A percentile compares a stretch with the other conserved stretches of the same genome.
Evolutionary conservation across 2,797 vertebrate genomes (phyloP).

Genomic region (Phyllotis vaccarum): DNA sequence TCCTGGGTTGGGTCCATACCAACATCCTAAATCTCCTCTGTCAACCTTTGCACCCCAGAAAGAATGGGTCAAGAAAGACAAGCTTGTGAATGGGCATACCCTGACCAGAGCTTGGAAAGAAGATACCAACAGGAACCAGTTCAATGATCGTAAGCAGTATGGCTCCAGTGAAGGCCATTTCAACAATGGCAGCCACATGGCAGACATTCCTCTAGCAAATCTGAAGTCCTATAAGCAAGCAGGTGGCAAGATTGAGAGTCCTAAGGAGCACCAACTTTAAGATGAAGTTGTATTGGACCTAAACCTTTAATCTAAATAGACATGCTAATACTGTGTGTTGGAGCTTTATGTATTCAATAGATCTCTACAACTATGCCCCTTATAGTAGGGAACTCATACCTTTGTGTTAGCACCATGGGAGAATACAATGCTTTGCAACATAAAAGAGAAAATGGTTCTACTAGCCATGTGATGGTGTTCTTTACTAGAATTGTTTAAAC

Average conservation of each 20-base stretch:
- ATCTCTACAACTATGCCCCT: conserved; percentile 94
- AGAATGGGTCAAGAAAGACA: conserved; percentile 98
- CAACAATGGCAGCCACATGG: conserved; percentile 93
- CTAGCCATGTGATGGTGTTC: conserved; percentile 87
- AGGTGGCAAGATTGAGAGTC: conserved; percentile 93
- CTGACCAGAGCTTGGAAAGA: conserved; percentile 98
- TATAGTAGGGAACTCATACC: conserved; percentile 92
- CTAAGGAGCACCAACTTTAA: conserved; percentile 99
- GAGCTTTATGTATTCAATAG: conserved; percentile 94
- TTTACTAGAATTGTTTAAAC: conserved; percentile 84
- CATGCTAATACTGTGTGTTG: conserved; percentile 94
- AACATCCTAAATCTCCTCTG: conserved; percentile 97
- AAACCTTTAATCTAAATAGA: conserved; percentile 90
- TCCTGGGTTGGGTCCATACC: conserved; percentile 94
- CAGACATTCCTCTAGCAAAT: conserved; percentile 98
- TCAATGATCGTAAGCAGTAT: conserved; percentile 97
- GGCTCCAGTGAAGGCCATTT: conserved; percentile 96
- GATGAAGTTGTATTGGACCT: conserved; percentile 86
- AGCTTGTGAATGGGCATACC: conserved; percentile 99
- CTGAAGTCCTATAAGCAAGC: conserved; percentile 97
- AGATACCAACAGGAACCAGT: conserved; percentile 95
- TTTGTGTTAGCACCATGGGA: conserved; percentile 90
- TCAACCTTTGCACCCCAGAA: conserved; percentile 96
- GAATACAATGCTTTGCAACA: conserved; percentile 84
- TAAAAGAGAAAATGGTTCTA: conserved; percentile 86